Conservation (phyloP, 2,888 invertebrate genomes). For the Diogma glabrata region DNA sequence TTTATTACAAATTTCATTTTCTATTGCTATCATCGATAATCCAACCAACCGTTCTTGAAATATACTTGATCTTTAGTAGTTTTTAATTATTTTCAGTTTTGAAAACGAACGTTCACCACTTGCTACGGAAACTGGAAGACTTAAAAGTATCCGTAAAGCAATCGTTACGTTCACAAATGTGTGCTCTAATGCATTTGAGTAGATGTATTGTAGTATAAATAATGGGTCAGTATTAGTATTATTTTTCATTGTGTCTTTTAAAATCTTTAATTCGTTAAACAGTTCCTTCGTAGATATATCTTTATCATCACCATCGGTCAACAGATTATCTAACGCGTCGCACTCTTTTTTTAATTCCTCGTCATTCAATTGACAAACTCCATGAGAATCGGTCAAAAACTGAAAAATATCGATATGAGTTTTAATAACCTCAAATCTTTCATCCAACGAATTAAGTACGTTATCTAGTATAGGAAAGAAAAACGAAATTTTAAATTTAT, state of each 20-base stretch:
- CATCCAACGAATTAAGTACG: background rate
- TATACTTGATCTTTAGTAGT: background rate
- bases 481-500: background rate
- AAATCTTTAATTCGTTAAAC: conserved; percentile 1
- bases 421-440: background rate
- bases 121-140: conserved; percentile 1
- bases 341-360: background rate
- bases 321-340: background rate
- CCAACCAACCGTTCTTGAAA: no score
- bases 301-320: background rate
- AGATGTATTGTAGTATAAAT: background rate
- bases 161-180: background rate
- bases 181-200: background rate
- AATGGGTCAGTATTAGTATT: background rate
- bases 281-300: background rate
- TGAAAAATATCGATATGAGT: background rate
- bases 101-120: conserved; percentile 1
- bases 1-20: no score
- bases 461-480: background rate
- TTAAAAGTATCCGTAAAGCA: conserved; percentile 2
- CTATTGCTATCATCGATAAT: background rate
- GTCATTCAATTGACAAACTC: background rate
- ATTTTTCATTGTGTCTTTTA: background rate
- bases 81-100: conserved; percentile 6
- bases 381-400: background rate